A percentile compares a stretch with the other conserved stretches of the same genome.
Evolutionary conservation across 2,113 vertebrate species (phyloP).

Genomic region (Neotragus moschatus): DNA sequence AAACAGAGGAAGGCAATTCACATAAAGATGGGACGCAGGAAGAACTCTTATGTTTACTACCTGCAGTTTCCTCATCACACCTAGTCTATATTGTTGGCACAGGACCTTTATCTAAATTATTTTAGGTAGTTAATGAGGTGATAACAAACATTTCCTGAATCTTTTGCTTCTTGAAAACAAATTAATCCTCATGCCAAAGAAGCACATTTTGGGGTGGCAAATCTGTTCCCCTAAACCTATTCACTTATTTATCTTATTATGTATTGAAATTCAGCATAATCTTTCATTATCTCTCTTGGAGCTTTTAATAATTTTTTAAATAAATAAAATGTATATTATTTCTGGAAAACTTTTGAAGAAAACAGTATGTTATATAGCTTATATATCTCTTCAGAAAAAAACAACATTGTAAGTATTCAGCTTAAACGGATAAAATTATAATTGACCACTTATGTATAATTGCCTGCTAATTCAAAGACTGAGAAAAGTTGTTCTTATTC

Average conservation of each 20-base stretch:
- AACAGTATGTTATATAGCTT: not conserved
- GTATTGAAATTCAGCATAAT: not conserved
- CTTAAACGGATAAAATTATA: not conserved
- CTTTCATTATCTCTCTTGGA: not conserved
- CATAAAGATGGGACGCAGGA: not conserved
- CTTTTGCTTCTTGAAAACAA: not conserved
- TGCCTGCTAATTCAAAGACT: not conserved
- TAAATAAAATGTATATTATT: not conserved
- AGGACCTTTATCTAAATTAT: not conserved
- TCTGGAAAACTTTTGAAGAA: not conserved
- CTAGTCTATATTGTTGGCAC: not conserved
- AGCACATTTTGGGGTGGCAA: not conserved
- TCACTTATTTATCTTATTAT: not conserved
- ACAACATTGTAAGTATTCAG: not conserved
- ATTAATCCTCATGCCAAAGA: not conserved
- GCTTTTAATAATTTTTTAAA: not conserved
- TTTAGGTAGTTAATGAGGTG: not conserved
- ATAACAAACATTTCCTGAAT: not conserved
- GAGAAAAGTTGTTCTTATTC: not conserved
- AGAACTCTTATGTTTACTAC: not conserved
- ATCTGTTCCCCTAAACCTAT: not conserved
- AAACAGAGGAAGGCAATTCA: not conserved
- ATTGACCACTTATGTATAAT: not conserved
- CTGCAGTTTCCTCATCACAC: not conserved
- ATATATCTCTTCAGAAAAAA: not conserved